Evolutionary conservation across 2,113 vertebrate species (phyloP).

Genomic region (Glaucomys volans): DNA sequence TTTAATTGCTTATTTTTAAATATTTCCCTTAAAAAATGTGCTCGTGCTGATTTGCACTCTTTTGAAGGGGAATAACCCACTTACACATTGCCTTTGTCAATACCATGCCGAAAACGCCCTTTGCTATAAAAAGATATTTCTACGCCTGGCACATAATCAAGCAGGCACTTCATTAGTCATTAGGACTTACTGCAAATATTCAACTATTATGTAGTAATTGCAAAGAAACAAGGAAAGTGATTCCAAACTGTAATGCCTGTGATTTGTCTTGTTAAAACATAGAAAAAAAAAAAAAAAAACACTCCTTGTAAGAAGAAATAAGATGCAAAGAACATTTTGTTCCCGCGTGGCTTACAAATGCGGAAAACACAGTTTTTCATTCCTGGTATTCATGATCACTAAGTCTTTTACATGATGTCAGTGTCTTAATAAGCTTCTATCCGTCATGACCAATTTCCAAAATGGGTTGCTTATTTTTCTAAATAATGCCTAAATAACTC

Average conservation of each 20-base stretch:
- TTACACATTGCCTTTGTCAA: not conserved
- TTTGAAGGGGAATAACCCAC: constrained; percentile 35
- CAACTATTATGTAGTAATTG: constrained; percentile 52
- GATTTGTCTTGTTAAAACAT: constrained; percentile 69
- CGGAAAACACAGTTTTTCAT: constrained; percentile 64
- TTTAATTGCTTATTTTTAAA: constrained; percentile 74
- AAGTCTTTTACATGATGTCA: not conserved
- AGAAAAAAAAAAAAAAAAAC: not conserved
- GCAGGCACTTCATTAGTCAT: constrained; percentile 51
- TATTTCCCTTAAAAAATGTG: constrained; percentile 68
- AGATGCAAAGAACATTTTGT: constrained; percentile 53
- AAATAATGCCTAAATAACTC: not conserved
- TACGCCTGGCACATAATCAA: constrained; percentile 66
- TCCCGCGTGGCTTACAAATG: constrained; percentile 26
- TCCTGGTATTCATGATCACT: constrained; percentile 17
- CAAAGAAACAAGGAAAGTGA: constrained; percentile 74
- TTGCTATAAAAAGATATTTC: constrained; percentile 58
- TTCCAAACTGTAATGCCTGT: constrained; percentile 60
- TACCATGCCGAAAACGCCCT: not conserved
- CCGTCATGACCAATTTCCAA: not conserved
- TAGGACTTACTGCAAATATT: constrained; percentile 62
- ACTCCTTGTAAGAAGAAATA: not conserved
- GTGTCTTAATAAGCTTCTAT: not conserved
- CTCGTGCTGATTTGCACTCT: constrained; percentile 35
- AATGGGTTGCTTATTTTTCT: not conserved